phyloP scores from a whole-genome alignment of 1,140 invertebrate genomes.

The Ceratosolen solmsi region DNA sequence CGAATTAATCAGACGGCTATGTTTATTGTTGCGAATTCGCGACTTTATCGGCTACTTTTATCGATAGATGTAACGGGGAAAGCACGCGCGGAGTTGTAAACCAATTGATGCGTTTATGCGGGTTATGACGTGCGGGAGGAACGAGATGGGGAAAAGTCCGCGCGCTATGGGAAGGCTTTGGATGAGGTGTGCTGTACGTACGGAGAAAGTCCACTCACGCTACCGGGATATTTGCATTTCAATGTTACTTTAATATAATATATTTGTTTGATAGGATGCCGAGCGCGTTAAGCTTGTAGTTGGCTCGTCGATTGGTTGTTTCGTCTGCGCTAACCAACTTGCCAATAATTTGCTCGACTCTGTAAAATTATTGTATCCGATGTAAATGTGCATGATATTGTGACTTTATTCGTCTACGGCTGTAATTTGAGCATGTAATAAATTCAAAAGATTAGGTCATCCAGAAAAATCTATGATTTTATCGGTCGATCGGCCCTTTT shows the following conservation, averaged over 20 bases:
- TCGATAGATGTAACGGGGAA: slow-evolving; percentile 1
- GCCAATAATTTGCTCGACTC: neutral
- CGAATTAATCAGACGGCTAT: slow-evolving; percentile 19
- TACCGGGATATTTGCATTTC: slow-evolving; percentile 20
- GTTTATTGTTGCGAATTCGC: slow-evolving; percentile 30
- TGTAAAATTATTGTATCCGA: neutral
- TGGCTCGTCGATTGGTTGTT: neutral
- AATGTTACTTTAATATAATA: slow-evolving; percentile 8
- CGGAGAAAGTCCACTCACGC: slow-evolving; percentile 4
- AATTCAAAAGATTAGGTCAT: neutral
- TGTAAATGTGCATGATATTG: too few relatives aligned
- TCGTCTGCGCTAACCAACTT: neutral
- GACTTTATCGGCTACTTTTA: neutral
- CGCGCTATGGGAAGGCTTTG: neutral
- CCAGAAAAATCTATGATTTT: neutral
- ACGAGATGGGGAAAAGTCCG: neutral
- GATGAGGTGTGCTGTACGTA: neutral
- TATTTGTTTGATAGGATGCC: neutral
- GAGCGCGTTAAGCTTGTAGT: neutral
- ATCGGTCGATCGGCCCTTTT: neutral
- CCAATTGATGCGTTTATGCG: slow-evolving; percentile 39
- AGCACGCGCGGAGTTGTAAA: neutral
- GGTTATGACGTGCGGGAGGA: slow-evolving; percentile 32
- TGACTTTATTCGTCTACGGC: too few relatives aligned
- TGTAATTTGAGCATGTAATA: too few relatives aligned